Conservation (phyloP, 2,113 vertebrate species). For the Charadrius vociferus region DNA sequence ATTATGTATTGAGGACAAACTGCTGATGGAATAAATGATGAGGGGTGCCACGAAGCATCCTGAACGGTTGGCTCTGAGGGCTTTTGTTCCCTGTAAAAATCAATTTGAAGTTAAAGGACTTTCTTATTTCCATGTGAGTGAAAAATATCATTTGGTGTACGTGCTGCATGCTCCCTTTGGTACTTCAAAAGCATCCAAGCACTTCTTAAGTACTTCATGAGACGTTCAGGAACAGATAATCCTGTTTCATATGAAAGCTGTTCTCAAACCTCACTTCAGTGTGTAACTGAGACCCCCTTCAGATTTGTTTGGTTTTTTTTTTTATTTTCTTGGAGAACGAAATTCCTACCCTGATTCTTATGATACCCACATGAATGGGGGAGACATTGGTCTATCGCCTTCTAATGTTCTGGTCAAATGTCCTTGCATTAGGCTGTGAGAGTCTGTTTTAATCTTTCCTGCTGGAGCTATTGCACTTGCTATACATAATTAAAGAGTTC, state of each 20-base stretch:
- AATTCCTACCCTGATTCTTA: background rate
- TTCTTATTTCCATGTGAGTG: background rate
- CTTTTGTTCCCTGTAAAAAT: background rate
- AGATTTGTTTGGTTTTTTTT: background rate
- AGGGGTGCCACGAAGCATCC: background rate
- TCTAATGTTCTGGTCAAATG: background rate
- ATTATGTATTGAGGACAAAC: background rate
- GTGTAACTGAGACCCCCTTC: background rate
- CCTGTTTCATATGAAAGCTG: background rate
- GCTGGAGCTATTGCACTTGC: conserved; percentile 26
- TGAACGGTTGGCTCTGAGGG: background rate
- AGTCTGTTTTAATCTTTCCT: conserved; percentile 19
- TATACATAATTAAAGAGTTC: conserved; percentile 56
- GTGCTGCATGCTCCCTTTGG: background rate
- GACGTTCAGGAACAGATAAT: background rate
- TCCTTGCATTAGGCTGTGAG: background rate
- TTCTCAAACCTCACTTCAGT: background rate
- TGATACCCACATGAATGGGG: rapidly evolving
- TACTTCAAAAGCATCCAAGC: background rate
- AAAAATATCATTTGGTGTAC: background rate
- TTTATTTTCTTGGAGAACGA: background rate
- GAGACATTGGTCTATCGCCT: background rate
- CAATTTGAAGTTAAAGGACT: background rate
- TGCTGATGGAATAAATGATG: background rate
- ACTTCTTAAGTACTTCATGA: background rate